Evolutionary conservation across 2,113 vertebrate genomes (phyloP).

Genomic region (Dasyprocta punctata): DNA sequence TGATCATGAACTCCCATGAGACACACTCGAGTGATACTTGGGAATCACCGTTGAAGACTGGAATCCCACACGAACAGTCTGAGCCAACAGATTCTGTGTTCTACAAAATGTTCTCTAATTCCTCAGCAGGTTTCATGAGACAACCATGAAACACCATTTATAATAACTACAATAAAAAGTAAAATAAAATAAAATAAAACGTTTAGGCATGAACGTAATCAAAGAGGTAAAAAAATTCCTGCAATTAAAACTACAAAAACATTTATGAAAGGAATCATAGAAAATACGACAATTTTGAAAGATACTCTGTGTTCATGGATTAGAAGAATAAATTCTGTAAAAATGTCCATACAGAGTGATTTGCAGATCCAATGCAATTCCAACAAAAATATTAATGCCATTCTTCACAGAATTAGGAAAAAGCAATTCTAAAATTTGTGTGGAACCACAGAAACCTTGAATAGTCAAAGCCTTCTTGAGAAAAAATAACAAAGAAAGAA

Average conservation of each 20-base stretch:
- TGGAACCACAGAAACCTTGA: not conserved
- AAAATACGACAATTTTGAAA: not conserved
- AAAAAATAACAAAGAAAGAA: not conserved
- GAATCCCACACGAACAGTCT: not conserved
- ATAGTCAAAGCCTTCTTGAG: not conserved
- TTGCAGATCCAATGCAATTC: not conserved
- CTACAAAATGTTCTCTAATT: not conserved
- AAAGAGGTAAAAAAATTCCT: not conserved
- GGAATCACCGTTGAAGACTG: not conserved
- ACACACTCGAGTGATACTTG: not conserved
- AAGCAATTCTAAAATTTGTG: not conserved
- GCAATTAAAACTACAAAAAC: not conserved
- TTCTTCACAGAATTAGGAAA: not conserved
- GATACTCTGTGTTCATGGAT: not conserved
- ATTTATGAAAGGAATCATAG: not conserved
- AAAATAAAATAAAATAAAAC: not conserved
- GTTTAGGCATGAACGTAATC: not conserved
- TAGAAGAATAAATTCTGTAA: not conserved
- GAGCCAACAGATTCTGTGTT: not conserved
- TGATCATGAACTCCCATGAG: not conserved
- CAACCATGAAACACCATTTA: not conserved
- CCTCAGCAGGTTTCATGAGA: not conserved
- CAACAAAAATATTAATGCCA: not conserved
- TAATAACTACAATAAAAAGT: not conserved
- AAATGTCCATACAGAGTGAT: not conserved